These are phyloP conservation scores for Trissolcus basalis DNA, from an alignment of 1,140 invertebrate species.

Conservation along the genomic window DNA sequence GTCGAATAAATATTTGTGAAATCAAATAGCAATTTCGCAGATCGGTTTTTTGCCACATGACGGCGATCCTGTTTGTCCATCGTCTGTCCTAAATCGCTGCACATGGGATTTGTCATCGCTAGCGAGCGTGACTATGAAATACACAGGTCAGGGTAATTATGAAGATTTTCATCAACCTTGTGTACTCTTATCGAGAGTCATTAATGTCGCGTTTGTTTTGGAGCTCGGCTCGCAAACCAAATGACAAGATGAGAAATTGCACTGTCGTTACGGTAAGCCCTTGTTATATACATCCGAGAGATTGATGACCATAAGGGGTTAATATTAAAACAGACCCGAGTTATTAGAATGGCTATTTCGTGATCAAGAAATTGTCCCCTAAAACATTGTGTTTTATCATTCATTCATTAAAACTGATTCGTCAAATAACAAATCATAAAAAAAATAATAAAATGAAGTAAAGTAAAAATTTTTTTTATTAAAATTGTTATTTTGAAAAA, in stretches of 20 bases:
- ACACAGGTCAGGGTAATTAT: slow-evolving; percentile 8
- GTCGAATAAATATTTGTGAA: too few relatives aligned
- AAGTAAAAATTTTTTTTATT: too few relatives aligned
- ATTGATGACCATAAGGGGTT: slow-evolving; percentile 14
- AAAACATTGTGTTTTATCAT: too few relatives aligned
- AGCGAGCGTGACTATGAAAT: not conserved
- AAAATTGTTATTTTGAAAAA: too few relatives aligned
- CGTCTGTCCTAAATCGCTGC: too few relatives aligned
- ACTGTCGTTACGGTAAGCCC: slow-evolving; percentile 11
- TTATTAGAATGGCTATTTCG: slow-evolving; percentile 11
- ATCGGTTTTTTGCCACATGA: too few relatives aligned
- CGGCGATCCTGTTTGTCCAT: too few relatives aligned
- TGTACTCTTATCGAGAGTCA: slow-evolving; percentile 25
- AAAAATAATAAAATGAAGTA: too few relatives aligned
- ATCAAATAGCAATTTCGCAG: too few relatives aligned
- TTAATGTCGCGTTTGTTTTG: slow-evolving; percentile 24
- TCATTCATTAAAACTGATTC: too few relatives aligned
- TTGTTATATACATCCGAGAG: slow-evolving; percentile 9
- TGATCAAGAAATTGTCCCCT: slow-evolving; percentile 2
- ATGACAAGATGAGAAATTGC: slow-evolving; percentile 32
- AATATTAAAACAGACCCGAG: slow-evolving; percentile 13
- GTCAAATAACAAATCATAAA: too few relatives aligned
- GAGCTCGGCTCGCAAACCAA: slow-evolving; percentile 10
- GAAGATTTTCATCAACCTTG: slow-evolving; percentile 28
- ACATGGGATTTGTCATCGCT: not conserved